Evolutionary conservation across 2,888 invertebrate species (phyloP), one percentile per base, ranked within the genome.

Genomic region (Hymenopus coronatus): DNA sequence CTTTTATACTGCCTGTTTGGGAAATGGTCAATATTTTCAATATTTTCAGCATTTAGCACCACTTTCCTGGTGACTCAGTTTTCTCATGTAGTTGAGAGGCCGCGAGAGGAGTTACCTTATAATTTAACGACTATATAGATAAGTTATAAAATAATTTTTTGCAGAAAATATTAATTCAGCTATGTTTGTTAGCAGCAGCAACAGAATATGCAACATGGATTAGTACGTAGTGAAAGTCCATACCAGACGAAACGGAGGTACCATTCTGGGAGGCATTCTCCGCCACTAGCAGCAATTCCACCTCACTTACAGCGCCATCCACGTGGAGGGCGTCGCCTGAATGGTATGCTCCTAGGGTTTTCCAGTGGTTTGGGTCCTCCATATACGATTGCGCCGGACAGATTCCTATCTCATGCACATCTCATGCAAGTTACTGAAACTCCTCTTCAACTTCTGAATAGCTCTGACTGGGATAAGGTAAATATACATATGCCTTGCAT

Each of bases 331-430:
- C 89, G 85, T n/a, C 54, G 89, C 7, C 27, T 84, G 27, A 84
- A 85, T 87, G 84, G 87, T 84, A 54, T 82, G 15, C 70, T 82
- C 3, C 20, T 89, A n/a, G 46, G 82, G 15, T 81, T 89, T 30
- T 83, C 90, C 27, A 30, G 82, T 33, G 82, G 81, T 25, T 46
- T 82, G 82, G 87, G 88, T 82, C 89, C 89, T 14, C 85, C 89
- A 30, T 70, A 82, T 90, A 91, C 91, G 85, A 92, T 92, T 84
- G 93, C 95, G n/a, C 95, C 96, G 84, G 96, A 97, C 93, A 94
- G 96, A 87, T 96, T 96, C 93, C 94, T 96, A 91, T 95, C 95
- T 86, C 94, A 95, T 91, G 94, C 96, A 0, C 95, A 96, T 92
- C 94, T 96, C 87, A 94, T 96, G 92, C 95, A 96, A 92, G 95